phyloP scores from a whole-genome alignment of 1,140 invertebrate species.

The Hylaeus anthracinus region DNA sequence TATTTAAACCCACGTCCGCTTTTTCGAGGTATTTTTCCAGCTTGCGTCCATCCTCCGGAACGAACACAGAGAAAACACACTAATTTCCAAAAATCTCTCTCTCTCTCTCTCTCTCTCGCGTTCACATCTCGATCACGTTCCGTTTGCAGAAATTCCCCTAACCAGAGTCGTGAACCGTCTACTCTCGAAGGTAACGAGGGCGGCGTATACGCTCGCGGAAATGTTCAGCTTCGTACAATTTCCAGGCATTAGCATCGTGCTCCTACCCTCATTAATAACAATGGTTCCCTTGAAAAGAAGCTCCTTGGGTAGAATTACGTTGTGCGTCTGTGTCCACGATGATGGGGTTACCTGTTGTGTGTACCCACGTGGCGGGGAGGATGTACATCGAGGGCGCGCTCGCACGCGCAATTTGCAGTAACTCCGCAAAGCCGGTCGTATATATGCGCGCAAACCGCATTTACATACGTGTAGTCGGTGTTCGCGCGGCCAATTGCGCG shows the following conservation, averaged over 20 bases:
- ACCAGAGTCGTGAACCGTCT: too few relatives aligned
- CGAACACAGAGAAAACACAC: too few relatives aligned
- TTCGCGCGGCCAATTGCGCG: slow-evolving; percentile 61
- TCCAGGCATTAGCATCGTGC: background rate
- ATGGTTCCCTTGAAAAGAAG: slow-evolving; percentile 23
- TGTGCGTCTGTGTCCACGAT: background rate
- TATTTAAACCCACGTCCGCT: too few relatives aligned
- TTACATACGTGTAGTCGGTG: slow-evolving; percentile 62
- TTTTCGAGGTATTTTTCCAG: too few relatives aligned
- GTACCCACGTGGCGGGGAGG: slow-evolving; percentile 29
- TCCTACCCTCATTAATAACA: slow-evolving; percentile 24
- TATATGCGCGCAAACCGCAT: slow-evolving; percentile 56
- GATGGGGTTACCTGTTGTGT: background rate
- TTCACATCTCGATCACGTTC: too few relatives aligned
- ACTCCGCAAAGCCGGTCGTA: slow-evolving; percentile 51
- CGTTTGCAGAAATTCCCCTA: too few relatives aligned
- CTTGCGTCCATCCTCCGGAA: too few relatives aligned
- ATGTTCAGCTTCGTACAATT: background rate
- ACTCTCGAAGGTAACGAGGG: too few relatives aligned
- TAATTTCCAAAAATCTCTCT: too few relatives aligned
- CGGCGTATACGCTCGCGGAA: background rate
- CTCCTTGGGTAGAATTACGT: background rate
- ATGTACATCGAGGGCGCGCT: slow-evolving; percentile 20
- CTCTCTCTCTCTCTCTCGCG: too few relatives aligned
- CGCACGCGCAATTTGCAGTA: slow-evolving; percentile 61